These are phyloP conservation scores for Tribolium castaneum DNA, from an alignment of 1,140 invertebrate species.

Conservation along the genomic window DNA sequence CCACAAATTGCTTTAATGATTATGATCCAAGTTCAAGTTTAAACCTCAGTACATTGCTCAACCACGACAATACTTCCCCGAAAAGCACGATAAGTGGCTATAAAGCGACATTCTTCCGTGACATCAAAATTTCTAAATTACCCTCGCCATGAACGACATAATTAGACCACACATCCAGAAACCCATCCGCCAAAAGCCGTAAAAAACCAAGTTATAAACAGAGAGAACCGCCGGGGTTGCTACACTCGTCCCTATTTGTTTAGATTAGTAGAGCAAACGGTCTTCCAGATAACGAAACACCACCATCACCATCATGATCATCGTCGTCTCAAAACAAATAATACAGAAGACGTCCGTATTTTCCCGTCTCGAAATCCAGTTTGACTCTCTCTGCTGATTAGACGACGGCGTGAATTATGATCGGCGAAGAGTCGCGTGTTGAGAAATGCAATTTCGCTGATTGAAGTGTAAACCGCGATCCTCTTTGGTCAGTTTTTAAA, in stretches of 20 bases:
- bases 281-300: background rate
- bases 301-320: background rate
- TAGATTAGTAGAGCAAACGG: conserved; percentile 17
- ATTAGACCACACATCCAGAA: conserved; percentile 9
- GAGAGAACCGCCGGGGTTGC: background rate
- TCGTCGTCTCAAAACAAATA: background rate
- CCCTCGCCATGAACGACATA: background rate
- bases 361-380: conserved; percentile 25
- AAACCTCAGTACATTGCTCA: background rate
- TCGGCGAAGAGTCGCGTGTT: conserved; percentile 16
- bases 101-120: background rate
- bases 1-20: background rate
- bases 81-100: background rate
- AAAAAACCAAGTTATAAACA: conserved; percentile 17
- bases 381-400: background rate
- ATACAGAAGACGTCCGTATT: background rate
- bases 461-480: conserved; percentile 27
- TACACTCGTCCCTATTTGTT: conserved; percentile 1
- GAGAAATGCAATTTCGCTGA: conserved; percentile 23
- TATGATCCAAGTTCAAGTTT: background rate
- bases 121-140: background rate
- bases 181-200: conserved; percentile 5
- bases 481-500: conserved; percentile 33
- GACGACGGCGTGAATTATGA: conserved; percentile 2
- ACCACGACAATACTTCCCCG: background rate